Evolutionary conservation across 2,113 vertebrate species (phyloP).

Genomic region (Gallinago undulata): DNA sequence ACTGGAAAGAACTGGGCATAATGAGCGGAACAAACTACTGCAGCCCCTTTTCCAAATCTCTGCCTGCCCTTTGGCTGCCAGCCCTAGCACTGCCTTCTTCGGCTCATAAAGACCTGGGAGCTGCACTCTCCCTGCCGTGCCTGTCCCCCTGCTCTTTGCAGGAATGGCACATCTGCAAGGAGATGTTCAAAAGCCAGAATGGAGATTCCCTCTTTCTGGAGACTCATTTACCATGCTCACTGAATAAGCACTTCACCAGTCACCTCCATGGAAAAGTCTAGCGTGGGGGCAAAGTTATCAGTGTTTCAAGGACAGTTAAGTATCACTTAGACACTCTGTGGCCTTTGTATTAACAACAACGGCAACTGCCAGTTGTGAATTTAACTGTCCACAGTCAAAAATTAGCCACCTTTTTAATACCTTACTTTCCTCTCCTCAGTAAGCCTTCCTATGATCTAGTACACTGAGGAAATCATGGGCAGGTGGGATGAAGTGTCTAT

Average conservation of each 20-base stretch:
- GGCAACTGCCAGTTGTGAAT: not conserved
- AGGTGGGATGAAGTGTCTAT: not conserved
- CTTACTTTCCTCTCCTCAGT: not conserved
- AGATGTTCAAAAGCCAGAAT: not conserved
- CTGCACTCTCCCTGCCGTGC: not conserved
- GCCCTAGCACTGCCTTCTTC: not conserved
- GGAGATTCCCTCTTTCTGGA: not conserved
- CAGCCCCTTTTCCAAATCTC: not conserved
- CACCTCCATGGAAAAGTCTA: not conserved
- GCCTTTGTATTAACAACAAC: not conserved
- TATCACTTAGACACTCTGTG: not conserved
- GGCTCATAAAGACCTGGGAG: not conserved
- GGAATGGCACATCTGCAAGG: not conserved
- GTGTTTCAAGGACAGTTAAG: not conserved
- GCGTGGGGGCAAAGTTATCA: not conserved
- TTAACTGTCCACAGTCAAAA: not conserved
- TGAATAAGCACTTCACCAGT: not conserved
- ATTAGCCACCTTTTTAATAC: not conserved
- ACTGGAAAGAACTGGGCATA: constrained; percentile 41
- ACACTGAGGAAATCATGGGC: not conserved
- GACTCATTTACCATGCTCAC: fast-evolving
- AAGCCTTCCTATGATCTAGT: not conserved
- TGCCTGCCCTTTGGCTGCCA: not conserved
- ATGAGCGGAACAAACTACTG: constrained; percentile 13
- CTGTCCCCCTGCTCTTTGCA: not conserved